Base-by-base conservation (phyloP, 2,888 invertebrate species). In the Heteromyza rotundicornis region DNA sequence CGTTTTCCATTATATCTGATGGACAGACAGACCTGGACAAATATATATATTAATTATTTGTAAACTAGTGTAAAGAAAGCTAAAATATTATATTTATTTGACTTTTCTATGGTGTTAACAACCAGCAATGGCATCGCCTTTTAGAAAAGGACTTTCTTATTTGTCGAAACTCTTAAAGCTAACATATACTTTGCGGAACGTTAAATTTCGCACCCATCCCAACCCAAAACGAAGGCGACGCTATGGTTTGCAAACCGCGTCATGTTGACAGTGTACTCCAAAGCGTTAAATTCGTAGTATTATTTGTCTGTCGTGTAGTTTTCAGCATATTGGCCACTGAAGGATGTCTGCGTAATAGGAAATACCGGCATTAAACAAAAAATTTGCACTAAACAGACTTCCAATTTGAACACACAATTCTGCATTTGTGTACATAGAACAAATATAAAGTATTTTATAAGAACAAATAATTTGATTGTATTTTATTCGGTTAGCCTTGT, bases 61-160 rank as follows among this genome's bases (percentile, higher is more conserved):
- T n/a, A n/a, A n/a, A n/a, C n/a, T n/a, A n/a, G n/a, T n/a, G n/a
- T 47, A 47, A 47, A 19, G 2, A 47, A 47, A 47, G 47, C 20
- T 3, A 47, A 47, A 47, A 47, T 20, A 14, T 47, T 47, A 19
- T 19, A 47, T 47, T 47, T 47, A 47, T 47, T 47, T 47, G 47
- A 17, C 2, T 47, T 47, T 40, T n/a, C n/a, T 7, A n/a, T 10
- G 27, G 5, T 40, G 12, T 40, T 14, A n/a, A 40, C 47, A 20
- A 17, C 17, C 40, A 20, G 19, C 17, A 19, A 5, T 40, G 40
- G 5, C 14, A n/a, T 40, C 14, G 40, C 40, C n/a, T 40, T n/a
- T n/a, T n/a, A 2, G 14, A 40, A 40, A 17, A 47, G 47, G 47
- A 47, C 47, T 59, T 40, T 59, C 58, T 52, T 59, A 59, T 59